These are phyloP conservation scores for Corapipo altera DNA, from an alignment of 2,113 vertebrate species.

Conservation along the genomic window DNA sequence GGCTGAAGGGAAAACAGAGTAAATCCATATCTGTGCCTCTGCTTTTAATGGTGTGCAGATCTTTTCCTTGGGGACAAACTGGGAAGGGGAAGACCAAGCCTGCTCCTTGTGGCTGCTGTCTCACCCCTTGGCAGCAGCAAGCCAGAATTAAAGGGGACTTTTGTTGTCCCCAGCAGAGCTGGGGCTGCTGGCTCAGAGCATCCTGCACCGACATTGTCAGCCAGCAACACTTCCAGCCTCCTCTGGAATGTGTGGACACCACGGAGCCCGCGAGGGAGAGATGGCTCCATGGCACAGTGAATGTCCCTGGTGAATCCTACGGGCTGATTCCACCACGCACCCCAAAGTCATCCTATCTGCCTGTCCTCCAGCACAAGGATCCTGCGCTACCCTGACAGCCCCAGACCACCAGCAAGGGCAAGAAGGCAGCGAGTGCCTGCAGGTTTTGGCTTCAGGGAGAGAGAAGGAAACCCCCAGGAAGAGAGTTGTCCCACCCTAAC, in stretches of 20 bases:
- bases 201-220: not conserved
- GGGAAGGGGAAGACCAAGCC: not conserved
- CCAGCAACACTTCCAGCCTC: not conserved
- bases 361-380: not conserved
- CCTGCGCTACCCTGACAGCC: not conserved
- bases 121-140: not conserved
- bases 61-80: not conserved
- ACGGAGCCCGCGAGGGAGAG: rapidly evolving
- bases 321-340: rapidly evolving
- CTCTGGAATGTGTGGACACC: rapidly evolving
- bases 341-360: not conserved
- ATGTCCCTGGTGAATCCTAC: not conserved
- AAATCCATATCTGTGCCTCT: not conserved
- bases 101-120: not conserved
- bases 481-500: not conserved
- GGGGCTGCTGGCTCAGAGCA: not conserved
- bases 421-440: not conserved
- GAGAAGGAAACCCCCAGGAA: not conserved
- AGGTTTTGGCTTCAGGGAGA: not conserved
- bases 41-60: not conserved
- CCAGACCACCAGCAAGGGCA: rapidly evolving
- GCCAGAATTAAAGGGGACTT: not conserved
- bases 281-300: not conserved
- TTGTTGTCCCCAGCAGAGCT: not conserved
- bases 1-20: not conserved